Evolutionary conservation across 1,140 invertebrate species (phyloP), one percentile per base, ranked within the genome.

Genomic region (Xylocopa sonorina): DNA sequence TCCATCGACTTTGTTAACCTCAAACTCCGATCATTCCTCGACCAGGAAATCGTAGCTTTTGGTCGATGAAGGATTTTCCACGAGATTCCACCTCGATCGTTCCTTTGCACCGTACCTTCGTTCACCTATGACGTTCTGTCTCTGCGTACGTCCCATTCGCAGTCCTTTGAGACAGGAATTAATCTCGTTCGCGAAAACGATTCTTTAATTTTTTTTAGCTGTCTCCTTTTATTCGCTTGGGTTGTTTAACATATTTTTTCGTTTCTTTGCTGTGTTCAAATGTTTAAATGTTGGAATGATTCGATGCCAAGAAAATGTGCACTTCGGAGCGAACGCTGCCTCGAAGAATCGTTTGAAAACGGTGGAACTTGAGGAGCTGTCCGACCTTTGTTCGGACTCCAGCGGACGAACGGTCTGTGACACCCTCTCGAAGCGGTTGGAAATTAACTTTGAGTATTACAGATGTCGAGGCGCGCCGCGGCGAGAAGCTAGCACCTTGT

Each of bases 401-500:
- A 78, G 82, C 57, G 73, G 63, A 29, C 51, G 55, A 83, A 69
- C 71, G 51, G 57, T 84, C 78, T 58, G 72, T 72, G 82, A 68
- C 81, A 80, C 43, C 53, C 80, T 64, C 75, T 86, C 84, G 83
- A 82, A 88, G 72, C 71, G 63, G 77, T 76, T 87, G 84, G 57
- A 90, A 90, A 90, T 91, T 91, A 90, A 88, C 90, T 90, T 88
- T 90, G 84, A 90, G 90, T 86, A 88, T 90, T 91, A 91, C 90
- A 91, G 85, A 91, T 91, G 90, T 91, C 85, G 88, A 88, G 90
- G 87, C 80, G 82, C 64, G 76, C 86, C 89, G 82, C 88, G 85
- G 83, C 66, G 88, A 88, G 87, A 90, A 90, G 88, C 90, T 87
- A 91, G 90, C 89, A 91, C 89, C 90, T 91, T 90, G 90, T 91